Conservation (phyloP, 2,113 vertebrate genomes). For the Isichthys henryi region DNA sequence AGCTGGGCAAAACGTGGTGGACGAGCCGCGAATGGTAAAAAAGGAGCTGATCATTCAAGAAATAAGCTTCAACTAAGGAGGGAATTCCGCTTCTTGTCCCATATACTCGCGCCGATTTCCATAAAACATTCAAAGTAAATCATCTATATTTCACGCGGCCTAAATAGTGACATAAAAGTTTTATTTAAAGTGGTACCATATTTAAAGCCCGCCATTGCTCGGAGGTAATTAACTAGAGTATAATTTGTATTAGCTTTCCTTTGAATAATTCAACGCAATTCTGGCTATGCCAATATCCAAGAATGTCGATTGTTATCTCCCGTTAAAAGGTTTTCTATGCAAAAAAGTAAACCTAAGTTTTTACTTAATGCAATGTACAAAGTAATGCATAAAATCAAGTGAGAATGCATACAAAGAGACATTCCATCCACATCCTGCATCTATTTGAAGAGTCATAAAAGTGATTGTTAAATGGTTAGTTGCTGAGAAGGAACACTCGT, state of each 20-base stretch:
- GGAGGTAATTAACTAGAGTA: conserved; percentile 73
- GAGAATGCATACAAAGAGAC: not conserved
- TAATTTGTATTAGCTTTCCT: conserved; percentile 48
- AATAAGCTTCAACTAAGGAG: conserved; percentile 30
- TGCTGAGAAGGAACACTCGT: not conserved
- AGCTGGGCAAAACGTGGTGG: not conserved
- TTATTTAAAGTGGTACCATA: conserved; percentile 68
- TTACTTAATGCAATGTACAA: not conserved
- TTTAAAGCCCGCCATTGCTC: conserved; percentile 58
- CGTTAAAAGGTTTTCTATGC: not conserved
- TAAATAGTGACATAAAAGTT: conserved; percentile 81
- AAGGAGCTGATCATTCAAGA: conserved; percentile 25
- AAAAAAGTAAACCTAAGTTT: not conserved
- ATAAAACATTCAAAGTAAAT: conserved; percentile 82
- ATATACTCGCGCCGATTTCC: conserved; percentile 65
- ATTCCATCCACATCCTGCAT: not conserved
- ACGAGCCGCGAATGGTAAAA: not conserved
- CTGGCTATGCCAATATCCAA: not conserved
- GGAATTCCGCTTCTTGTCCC: conserved; percentile 40
- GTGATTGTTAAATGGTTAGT: not conserved
- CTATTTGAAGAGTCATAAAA: not conserved
- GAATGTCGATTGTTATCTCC: conserved; percentile 25
- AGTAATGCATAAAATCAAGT: not conserved
- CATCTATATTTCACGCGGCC: conserved; percentile 80
- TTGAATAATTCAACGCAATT: conserved; percentile 31